Conservation (phyloP, 2,888 invertebrate species). For the Mamestra brassicae region DNA sequence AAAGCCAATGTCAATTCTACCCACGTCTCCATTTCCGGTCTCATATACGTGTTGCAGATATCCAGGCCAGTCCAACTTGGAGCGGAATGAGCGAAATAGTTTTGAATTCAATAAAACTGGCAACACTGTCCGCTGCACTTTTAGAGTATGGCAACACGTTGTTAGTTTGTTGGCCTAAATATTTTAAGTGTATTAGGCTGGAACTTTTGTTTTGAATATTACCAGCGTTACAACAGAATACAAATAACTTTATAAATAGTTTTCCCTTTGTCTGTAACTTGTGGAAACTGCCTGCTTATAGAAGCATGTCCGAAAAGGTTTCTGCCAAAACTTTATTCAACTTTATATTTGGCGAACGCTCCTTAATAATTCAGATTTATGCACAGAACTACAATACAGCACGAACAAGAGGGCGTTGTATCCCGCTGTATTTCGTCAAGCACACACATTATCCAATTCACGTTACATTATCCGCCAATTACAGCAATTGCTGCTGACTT, state of each 20-base stretch:
- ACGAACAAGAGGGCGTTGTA: conserved; percentile 44
- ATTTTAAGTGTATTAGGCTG: conserved; percentile 42
- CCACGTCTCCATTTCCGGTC: conserved; percentile 63
- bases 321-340: conserved; percentile 3
- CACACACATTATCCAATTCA: conserved; percentile 68
- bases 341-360: not conserved
- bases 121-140: conserved; percentile 23
- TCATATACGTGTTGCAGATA: conserved; percentile 58
- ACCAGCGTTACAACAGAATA: conserved; percentile 23
- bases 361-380: conserved; percentile 7
- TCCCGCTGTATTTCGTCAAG: conserved; percentile 61
- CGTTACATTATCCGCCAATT: conserved; percentile 67
- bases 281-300: not conserved
- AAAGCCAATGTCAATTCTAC: conserved; percentile 55
- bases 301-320: not conserved
- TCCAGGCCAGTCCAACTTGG: conserved; percentile 55
- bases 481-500: conserved; percentile 78
- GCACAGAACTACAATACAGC: conserved; percentile 23
- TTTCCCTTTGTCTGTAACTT: conserved; percentile 5
- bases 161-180: conserved; percentile 44
- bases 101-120: conserved; percentile 58
- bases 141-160: conserved; percentile 24
- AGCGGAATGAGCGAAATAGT: conserved; percentile 48
- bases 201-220: conserved; percentile 35
- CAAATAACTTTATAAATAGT: not conserved